Evolutionary conservation across 2,888 invertebrate species (phyloP).

Genomic region (Corbicula japonica): DNA sequence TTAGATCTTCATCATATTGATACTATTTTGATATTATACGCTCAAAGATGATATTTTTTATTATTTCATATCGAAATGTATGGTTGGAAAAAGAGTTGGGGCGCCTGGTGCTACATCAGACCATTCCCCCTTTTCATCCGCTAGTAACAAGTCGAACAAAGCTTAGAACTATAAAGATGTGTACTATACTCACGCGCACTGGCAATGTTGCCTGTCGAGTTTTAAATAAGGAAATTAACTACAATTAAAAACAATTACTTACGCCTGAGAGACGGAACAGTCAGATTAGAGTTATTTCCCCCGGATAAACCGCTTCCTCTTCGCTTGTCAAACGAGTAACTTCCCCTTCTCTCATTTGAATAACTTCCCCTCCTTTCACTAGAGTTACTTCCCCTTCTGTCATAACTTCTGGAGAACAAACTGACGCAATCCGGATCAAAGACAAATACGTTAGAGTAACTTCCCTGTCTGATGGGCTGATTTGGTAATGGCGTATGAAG

Average conservation of each 20-base stretch:
- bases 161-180: not conserved
- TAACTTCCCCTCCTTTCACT: slow-evolving; percentile 46
- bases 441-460: slow-evolving; percentile 41
- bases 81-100: not conserved
- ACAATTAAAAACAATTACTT: slow-evolving; percentile 22
- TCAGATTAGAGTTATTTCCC: slow-evolving; percentile 49
- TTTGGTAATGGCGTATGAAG: slow-evolving; percentile 41
- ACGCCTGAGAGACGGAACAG: slow-evolving; percentile 50
- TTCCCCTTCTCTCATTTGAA: slow-evolving; percentile 41
- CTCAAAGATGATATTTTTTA: no score
- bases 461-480: slow-evolving; percentile 17
- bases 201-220: not conserved
- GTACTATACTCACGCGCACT: not conserved
- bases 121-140: no score
- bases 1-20: no score
- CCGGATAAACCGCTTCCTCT: slow-evolving; percentile 11
- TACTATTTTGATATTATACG: no score
- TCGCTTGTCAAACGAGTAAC: slow-evolving; percentile 5
- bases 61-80: not conserved
- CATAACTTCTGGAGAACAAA: slow-evolving; percentile 42
- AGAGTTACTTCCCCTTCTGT: no score
- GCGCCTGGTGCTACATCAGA: not conserved
- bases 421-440: slow-evolving; percentile 57
- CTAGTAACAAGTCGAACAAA: not conserved
- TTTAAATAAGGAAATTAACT: not conserved